Base-by-base conservation (phyloP, 92 coral and sea anemone genomes). In the Palythoa heliodiscus region DNA sequence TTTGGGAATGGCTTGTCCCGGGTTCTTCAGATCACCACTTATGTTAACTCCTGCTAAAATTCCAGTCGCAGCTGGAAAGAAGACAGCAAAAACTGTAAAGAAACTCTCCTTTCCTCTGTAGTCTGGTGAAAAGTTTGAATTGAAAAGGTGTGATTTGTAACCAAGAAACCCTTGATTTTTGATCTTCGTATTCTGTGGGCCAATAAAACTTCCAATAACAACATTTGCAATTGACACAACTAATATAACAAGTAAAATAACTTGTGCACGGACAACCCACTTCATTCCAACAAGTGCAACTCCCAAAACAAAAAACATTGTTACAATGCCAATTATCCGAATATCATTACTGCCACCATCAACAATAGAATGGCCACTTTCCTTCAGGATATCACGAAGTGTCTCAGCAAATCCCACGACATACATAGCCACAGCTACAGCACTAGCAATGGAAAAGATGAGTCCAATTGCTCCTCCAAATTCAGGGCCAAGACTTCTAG, bases 381-480 rank as follows among this genome's bases (percentile, higher is more conserved):
- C 94, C 67, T 83, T 86, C 87, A 97, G 79, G 74, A 97, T 75
- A 72, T 97, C 96, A 2, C 97, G 92, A 38, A 97, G 93, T 17
- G 98, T 97, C 88, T 97, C 99, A 37, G 99, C 87, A 90, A 97
- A 97, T n/a, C 98, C 98, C 57, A 97, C 98, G 39, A 94, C 95
- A 43, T 97, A 94, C 98, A 97, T 91, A 11, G 99, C 99, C 7
- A 92, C 92, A 24, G 98, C 99, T 61, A 94, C 98, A 35, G 99
- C 99, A 87, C 94, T 97, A 5, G 99, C 99, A 5, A 94, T 88
- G 50, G 99, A 94, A 83, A 97, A 97, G 37, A 97, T 94, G 2
- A 97, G 86, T 54, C 99, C 99, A 54, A 97, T 94, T n/a, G 99
- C 95, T 75, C 99, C 99, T 82, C 99, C 99, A 91, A 97, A 97